Conservation (phyloP, 2,797 vertebrate genomes). For the Gallinago solitaria region DNA sequence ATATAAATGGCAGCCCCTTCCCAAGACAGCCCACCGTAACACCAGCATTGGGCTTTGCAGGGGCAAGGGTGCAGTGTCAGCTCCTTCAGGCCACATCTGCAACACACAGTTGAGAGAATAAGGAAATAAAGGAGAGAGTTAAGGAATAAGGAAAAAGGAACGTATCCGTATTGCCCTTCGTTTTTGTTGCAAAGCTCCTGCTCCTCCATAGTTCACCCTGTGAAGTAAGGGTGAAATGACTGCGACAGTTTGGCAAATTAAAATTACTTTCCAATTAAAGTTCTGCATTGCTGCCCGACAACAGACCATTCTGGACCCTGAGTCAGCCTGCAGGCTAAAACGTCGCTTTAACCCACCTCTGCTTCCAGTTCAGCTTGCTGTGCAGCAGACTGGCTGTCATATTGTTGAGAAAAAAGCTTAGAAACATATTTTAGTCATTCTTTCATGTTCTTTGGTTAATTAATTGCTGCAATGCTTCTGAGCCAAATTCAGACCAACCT, state of each 20-base stretch:
- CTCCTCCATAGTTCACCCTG: no score
- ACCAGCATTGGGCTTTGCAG: not conserved
- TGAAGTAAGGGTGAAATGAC: not conserved
- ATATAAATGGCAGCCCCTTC: not conserved
- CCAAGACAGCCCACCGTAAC: not conserved
- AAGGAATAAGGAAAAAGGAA: not conserved
- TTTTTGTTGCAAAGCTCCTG: not conserved
- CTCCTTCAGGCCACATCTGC: not conserved
- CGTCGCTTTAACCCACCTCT: not conserved
- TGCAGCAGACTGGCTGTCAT: not conserved
- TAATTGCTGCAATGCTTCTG: not conserved
- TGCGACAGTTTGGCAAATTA: not conserved
- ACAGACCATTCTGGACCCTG: fast-evolving
- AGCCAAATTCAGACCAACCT: not conserved
- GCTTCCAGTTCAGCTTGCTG: not conserved
- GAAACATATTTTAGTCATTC: not conserved
- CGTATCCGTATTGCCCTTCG: fast-evolving
- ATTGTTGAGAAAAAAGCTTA: not conserved
- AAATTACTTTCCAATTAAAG: not conserved
- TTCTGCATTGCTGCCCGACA: not conserved
- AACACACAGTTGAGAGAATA: not conserved
- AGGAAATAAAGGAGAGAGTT: no score
- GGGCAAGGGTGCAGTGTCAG: not conserved
- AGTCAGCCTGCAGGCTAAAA: not conserved
- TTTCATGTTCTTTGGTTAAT: not conserved